phyloP scores from a whole-genome alignment of 1,140 invertebrate genomes.

The Hypothenemus hampei region DNA sequence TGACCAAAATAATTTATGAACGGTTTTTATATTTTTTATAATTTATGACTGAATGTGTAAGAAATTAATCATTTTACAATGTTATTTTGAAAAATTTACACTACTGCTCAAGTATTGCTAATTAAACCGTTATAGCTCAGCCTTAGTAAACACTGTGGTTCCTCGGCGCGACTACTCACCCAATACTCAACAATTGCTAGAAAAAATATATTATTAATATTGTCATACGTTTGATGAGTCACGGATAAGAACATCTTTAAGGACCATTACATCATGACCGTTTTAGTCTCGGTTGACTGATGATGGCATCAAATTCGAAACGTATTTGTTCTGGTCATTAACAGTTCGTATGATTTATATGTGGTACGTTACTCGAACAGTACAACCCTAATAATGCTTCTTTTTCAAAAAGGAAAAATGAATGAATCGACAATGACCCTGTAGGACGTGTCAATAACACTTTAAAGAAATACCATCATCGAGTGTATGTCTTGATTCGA shows the following conservation, averaged over 20 bases:
- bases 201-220: conserved; percentile 21
- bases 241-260: conserved; percentile 20
- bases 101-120: background rate
- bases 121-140: background rate
- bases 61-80: background rate
- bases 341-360: conserved; percentile 16
- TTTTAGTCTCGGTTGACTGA: conserved; percentile 21
- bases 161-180: background rate
- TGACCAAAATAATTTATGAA: background rate
- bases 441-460: too few relatives aligned
- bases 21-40: too few relatives aligned
- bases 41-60: background rate
- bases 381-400: background rate
- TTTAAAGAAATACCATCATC: too few relatives aligned
- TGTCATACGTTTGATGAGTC: conserved; percentile 19
- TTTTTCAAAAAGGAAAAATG: too few relatives aligned
- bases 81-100: background rate
- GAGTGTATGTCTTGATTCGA: too few relatives aligned
- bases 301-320: conserved; percentile 25
- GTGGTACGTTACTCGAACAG: background rate
- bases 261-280: conserved; percentile 14
- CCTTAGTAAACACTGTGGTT: background rate
- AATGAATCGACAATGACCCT: too few relatives aligned
- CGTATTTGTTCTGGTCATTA: conserved; percentile 21
- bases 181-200: background rate